Evolutionary conservation across 2,888 invertebrate genomes (phyloP).

Genomic region (Parasteatoda lunata): DNA sequence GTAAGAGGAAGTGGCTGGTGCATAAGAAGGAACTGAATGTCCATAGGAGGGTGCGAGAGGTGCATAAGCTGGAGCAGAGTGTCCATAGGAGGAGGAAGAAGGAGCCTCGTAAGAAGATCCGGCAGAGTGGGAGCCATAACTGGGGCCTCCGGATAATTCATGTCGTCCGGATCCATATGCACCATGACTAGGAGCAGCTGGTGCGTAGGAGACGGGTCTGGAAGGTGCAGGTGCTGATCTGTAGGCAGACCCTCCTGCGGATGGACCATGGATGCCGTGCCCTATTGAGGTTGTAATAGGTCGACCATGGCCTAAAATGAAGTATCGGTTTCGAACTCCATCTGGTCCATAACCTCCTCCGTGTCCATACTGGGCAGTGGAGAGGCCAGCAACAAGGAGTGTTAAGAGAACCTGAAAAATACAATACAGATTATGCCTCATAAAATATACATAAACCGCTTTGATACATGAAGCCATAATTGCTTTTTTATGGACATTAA

Average conservation of each 20-base stretch:
- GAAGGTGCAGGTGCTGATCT: constrained; percentile 7
- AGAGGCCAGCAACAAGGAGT: constrained; percentile 21
- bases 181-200: neutral
- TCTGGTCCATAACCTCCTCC: constrained; percentile 54
- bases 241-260: constrained; percentile 22
- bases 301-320: constrained; percentile 57
- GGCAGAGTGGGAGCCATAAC: neutral
- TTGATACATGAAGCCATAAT: no score
- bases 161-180: constrained; percentile 1
- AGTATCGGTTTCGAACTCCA: constrained; percentile 55
- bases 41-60: neutral
- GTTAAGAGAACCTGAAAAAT: constrained; percentile 4
- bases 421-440: no score
- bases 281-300: constrained; percentile 33
- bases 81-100: neutral
- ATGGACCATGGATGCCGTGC: constrained; percentile 41
- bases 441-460: no score
- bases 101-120: neutral
- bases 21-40: neutral
- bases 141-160: neutral
- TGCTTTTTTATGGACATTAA: no score
- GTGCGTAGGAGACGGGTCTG: neutral
- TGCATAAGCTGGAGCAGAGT: constrained; percentile 5
- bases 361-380: constrained; percentile 37
- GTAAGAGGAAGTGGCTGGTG: constrained; percentile 1